Evolutionary conservation across 1,140 invertebrate genomes (phyloP), one percentile per base, ranked within the genome.

Genomic region (Zaprionus nigranus): DNA sequence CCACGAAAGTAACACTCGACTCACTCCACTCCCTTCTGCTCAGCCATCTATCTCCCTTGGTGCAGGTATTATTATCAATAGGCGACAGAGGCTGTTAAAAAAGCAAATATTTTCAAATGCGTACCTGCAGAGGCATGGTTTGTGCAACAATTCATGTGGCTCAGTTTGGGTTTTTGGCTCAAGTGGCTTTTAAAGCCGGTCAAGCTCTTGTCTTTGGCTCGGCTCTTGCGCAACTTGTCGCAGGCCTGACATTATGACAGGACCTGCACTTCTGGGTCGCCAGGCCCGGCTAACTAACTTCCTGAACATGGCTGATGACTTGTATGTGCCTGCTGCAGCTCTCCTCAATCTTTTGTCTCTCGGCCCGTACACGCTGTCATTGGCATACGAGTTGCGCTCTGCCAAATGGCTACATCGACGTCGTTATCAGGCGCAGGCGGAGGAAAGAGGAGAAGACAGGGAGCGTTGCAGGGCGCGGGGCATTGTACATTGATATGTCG

Each of bases 221-320:
- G 67, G 56, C 62, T 74, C 74, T 87, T 62, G 68, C 81, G 75
- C 81, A 87, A 81, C 81, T 87, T 88, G 84, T 81, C 85, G 74
- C 74, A 17, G 72, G 74, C n/a, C 66, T 81, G 84, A 88, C 84
- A 88, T 84, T 87, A 78, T 87, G 84, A 75, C 81, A 84, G 80
- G 57, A 67, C 75, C 68, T 62, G 51, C 58, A 63, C 26, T 64
- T 75, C 61, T 58, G 66, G 67, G 77, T 67, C 62, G 71, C 56
- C 64, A 74, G 74, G 51, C 51, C 78, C 84, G 85, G 78, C 84
- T 87, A 87, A 88, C 84, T 84, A 84, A 88, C 84, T 87, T 87
- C 84, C 84, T 88, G 81, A 81, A 87, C 84, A 87, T 88, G 84
- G 70, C 74, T 81, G 84, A 87, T 87, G 84, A 87, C 84, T 88